Evolutionary conservation across 2,113 vertebrate species (phyloP).

Genomic region (Tauraco erythrolophus): DNA sequence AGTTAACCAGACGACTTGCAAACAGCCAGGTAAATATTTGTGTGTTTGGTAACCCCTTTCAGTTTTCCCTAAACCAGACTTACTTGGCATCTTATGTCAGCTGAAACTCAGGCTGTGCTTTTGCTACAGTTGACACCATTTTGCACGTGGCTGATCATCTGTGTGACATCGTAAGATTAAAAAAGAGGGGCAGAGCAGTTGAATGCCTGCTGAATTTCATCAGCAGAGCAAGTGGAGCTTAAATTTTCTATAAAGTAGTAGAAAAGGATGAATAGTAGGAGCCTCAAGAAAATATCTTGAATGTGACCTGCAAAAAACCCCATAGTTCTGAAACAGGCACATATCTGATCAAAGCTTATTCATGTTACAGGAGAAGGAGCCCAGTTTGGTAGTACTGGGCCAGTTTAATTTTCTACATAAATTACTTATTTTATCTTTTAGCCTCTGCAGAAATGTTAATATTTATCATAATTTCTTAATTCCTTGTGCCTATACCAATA

Average conservation of each 20-base stretch:
- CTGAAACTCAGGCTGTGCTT: neutral
- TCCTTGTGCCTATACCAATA: neutral
- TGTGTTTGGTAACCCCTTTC: neutral
- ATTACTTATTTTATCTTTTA: neutral
- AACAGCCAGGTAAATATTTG: slow-evolving; percentile 83
- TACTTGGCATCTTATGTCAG: fast-evolving
- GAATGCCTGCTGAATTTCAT: neutral
- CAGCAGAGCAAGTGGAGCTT: neutral
- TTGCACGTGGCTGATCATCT: neutral
- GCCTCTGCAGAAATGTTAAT: neutral
- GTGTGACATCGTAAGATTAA: fast-evolving
- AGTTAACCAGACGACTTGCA: slow-evolving; percentile 86
- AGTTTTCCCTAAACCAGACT: neutral
- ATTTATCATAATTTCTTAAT: neutral
- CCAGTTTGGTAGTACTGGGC: neutral
- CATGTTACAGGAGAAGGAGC: neutral
- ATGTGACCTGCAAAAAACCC: neutral
- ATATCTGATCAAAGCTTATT: neutral
- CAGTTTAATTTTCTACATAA: neutral
- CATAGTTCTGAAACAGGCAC: neutral
- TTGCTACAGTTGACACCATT: neutral
- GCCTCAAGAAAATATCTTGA: neutral
- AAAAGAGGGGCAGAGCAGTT: neutral
- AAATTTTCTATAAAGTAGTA: neutral
- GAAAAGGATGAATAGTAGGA: neutral